Evolutionary conservation across 1,140 invertebrate species (phyloP), one percentile per base, ranked within the genome.

Genomic region (Drosophila ironensis): DNA sequence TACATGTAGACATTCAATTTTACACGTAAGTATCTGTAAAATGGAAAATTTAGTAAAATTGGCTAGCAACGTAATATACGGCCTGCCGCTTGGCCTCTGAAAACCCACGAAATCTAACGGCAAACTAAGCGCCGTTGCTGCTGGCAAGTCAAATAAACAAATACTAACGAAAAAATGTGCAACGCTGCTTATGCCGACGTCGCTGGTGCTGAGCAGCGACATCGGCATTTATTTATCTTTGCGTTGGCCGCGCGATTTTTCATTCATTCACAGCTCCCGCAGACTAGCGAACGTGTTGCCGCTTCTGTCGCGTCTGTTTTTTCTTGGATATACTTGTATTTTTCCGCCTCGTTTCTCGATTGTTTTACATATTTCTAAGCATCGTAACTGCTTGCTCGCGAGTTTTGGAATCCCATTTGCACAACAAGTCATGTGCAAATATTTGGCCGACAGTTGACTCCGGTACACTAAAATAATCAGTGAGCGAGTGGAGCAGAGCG

Each of bases 341-440:
- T 33, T 48, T 50, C 20, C 17, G 47, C 11, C 16, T 19, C 20
- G 35, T 57, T 24, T 57, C 8, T 53, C 4, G 9, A 7, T 20
- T 22, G 20, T 40, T 52, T 45, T 47, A 41, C 56, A 40, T 61
- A 47, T 63, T 61, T 20, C 41, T 63, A 30, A 63, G 59, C 59
- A 61, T 47, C 41, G 56, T 38, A 48, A 63, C 35, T 63, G 59
- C 38, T 63, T 63, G 41, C 25, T 38, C 24, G 56, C 7, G 41
- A 28, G 59, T 40, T 30, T 40, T 30, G 9, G 60, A 33, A 51
- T 42, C 14, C 64, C 41, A 64, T 52, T 72, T 66, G 46, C 70
- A 72, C 59, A 63, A 63, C 61, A 68, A 54, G 70, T 59, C 33
- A 66, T 66, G 44, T 66, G 61, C 59, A 66, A 66, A 66, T 66